Evolutionary conservation across 23 tunicate species (phyloP), one percentile per base, ranked within the genome.

Genomic region (Clavelina lepadiformis): DNA sequence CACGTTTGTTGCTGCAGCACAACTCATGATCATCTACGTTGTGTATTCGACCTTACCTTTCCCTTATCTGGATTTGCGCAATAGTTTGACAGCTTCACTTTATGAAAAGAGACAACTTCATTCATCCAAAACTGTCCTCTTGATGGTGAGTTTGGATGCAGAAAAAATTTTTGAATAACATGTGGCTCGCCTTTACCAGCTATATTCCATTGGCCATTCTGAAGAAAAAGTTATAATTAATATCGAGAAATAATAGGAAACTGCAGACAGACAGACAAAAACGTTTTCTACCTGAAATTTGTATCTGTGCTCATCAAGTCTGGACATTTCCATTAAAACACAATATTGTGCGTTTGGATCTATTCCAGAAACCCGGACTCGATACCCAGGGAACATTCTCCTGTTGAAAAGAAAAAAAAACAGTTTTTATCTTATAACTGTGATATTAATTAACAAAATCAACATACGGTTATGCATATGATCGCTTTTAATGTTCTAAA

Each of bases 181-280:
- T 77, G 83, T 11, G 61, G 74, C 46, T 71, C 93, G 24, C 93
- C 83, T 38, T 62, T 63, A 13, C 93, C 93, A 0, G 93, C 83
- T 28, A 76, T 73, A 46, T 55, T 69, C 93, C 93, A 84, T 62
- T 84, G 79, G n/a, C 83, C 93, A 31, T 76, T 59, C 93, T 84
- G 54, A 35, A 65, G 65, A 26, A 46, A 47, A 28, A 67, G 5
- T n/a, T n/a, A n/a, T n/a, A n/a, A n/a, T n/a, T n/a, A n/a, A n/a
- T n/a, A n/a, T n/a, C n/a, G n/a, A n/a, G n/a, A n/a, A n/a, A n/a
- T n/a, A n/a, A n/a, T 19, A 22, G 30, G 11, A n/a, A n/a, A n/a
- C n/a, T n/a, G n/a, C n/a, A n/a, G n/a, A n/a, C n/a, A 23, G 59
- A 3, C 11, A 28, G 6, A 58, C 3, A 58, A 54, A 5, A 28